Evolutionary conservation across 2,797 vertebrate genomes (phyloP).

Genomic region (Notamacropus eugenii): DNA sequence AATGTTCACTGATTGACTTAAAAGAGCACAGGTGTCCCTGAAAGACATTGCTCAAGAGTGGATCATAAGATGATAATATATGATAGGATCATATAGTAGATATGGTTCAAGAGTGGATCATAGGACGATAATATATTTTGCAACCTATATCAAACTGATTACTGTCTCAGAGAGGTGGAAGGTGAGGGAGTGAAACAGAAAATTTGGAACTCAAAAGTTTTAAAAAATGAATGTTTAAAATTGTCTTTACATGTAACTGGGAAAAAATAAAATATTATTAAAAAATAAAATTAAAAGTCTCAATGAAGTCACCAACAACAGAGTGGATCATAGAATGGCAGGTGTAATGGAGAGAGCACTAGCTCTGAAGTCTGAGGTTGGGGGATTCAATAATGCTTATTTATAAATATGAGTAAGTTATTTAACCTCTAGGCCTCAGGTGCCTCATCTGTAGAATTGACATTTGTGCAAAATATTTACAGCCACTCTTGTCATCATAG

Average conservation of each 20-base stretch:
- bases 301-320: not conserved
- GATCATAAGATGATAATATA: not conserved
- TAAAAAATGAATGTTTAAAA: not conserved
- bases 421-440: not conserved
- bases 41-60: not conserved
- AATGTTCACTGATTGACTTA: not conserved
- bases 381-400: not conserved
- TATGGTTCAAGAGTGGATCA: not conserved
- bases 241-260: not conserved
- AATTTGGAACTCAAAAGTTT: not conserved
- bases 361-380: not conserved
- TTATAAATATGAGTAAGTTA: not conserved
- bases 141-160: not conserved
- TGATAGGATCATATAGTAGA: no score
- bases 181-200: not conserved
- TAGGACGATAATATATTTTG: not conserved
- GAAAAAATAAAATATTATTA: not conserved
- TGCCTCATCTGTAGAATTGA: not conserved
- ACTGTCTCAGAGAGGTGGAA: not conserved
- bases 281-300: not conserved
- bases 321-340: not conserved
- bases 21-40: no score
- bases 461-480: not conserved
- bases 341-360: not conserved
- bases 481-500: not conserved